Percentiles rank a stretch among this genome's conserved stretches.
phyloP scores from a whole-genome alignment of 1,140 invertebrate genomes.

The Lutraria rhynchaena region DNA sequence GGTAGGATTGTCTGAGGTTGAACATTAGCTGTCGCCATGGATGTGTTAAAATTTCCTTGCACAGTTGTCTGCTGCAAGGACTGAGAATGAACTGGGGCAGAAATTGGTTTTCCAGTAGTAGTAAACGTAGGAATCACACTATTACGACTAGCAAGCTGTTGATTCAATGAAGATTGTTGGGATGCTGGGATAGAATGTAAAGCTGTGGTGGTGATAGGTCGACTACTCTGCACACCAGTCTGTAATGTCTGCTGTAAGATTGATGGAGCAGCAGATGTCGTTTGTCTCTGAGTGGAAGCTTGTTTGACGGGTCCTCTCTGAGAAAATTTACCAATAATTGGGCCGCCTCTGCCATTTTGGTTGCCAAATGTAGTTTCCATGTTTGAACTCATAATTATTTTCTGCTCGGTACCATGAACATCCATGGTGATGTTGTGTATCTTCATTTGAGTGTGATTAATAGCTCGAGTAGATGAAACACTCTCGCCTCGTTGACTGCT shows the following conservation, averaged over 20 bases:
- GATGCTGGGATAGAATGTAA: conserved; percentile 64
- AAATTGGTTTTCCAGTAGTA: conserved; percentile 76
- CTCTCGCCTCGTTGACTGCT: conserved; percentile 40
- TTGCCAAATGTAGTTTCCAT: conserved; percentile 77
- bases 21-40: conserved; percentile 31
- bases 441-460: conserved; percentile 71
- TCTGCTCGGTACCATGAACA: conserved; percentile 72
- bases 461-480: conserved; percentile 41
- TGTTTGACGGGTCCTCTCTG: conserved; percentile 63
- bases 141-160: conserved; percentile 48
- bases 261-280: conserved; percentile 12
- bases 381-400: conserved; percentile 79
- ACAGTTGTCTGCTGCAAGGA: conserved; percentile 65
- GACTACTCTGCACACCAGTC: conserved; percentile 33
- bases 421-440: conserved; percentile 81
- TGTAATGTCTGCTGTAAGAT: conserved; percentile 60
- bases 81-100: conserved; percentile 76
- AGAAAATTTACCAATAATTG: conserved; percentile 78
- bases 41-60: conserved; percentile 35
- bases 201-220: conserved; percentile 61
- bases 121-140: conserved; percentile 72
- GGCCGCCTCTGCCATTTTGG: conserved; percentile 72
- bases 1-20: conserved; percentile 44
- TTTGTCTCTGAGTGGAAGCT: conserved; percentile 40
- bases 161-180: conserved; percentile 42